Percentiles rank a stretch among this genome's conserved stretches.
These are phyloP conservation scores for Phalloptychus januarius DNA, from an alignment of 2,797 vertebrate genomes.

Conservation along the genomic window DNA sequence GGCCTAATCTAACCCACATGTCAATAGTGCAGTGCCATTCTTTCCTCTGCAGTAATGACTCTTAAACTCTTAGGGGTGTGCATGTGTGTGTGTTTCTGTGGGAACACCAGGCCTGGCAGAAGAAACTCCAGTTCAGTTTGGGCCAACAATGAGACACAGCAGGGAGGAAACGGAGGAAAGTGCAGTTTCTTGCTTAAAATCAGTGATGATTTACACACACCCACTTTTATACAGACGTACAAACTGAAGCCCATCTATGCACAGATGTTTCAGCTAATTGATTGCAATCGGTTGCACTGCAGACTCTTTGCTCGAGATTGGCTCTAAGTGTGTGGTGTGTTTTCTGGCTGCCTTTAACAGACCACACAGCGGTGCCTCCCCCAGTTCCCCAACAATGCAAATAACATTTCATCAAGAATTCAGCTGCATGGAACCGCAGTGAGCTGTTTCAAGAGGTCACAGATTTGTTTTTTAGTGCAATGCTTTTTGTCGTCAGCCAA, in stretches of 20 bases:
- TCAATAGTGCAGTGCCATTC: conserved; percentile 64
- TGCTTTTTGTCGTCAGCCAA: neutral
- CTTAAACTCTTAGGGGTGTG: conserved; percentile 33
- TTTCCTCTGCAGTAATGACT: conserved; percentile 67
- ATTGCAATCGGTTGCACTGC: conserved; percentile 50
- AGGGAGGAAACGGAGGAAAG: conserved; percentile 59
- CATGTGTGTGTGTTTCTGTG: conserved; percentile 33
- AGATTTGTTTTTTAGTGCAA: neutral
- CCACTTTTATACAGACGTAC: conserved; percentile 24
- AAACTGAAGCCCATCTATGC: conserved; percentile 43
- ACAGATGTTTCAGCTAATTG: conserved; percentile 69
- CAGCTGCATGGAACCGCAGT: conserved; percentile 34
- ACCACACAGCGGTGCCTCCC: conserved; percentile 60
- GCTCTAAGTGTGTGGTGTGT: conserved; percentile 73
- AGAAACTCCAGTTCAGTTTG: conserved; percentile 35
- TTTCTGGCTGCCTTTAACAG: conserved; percentile 63
- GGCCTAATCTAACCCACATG: conserved; percentile 77
- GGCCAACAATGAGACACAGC: conserved; percentile 59
- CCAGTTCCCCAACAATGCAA: conserved; percentile 50
- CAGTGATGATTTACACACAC: conserved; percentile 59
- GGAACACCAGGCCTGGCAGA: conserved; percentile 61
- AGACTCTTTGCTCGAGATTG: conserved; percentile 67
- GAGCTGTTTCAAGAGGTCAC: conserved; percentile 27
- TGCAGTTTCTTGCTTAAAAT: conserved; percentile 64
- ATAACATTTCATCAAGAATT: conserved; percentile 50